Evolutionary conservation across 2,888 invertebrate species (phyloP), one percentile per base, ranked within the genome.

Genomic region (Chrysomela aeneicollis): DNA sequence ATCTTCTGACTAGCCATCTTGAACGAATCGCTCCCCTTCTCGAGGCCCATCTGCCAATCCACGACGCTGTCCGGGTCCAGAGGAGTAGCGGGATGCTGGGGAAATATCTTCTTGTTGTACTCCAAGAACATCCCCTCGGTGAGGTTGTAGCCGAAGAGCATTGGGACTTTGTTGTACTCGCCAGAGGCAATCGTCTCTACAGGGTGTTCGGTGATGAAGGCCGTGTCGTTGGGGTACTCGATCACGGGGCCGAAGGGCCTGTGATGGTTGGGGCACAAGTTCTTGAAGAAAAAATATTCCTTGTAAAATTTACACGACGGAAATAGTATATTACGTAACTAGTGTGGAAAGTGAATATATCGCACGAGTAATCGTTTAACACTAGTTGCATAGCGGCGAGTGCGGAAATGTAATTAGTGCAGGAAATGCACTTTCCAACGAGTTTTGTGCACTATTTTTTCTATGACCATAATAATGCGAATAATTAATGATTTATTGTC

Each of bases 131-230:
- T 53, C 12, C 18, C 64, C 73, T 82, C 82, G 60, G 70, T 71
- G 9, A 72, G 66, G 17, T 70, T 78, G 55, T 76, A 80, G 5
- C 81, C 81, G 37, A 79, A 73, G 12, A 82, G 74, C 18, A 81
- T 63, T 0, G 82, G 82, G 1, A 82, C 78, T 59, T 79, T 73
- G 53, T 74, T 77, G 65, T 77, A 80, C 21, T 74, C 71, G 22
- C 79, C 79, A 3, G 76, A 74, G 17, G 61, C 62, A 47, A 79
- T 72, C 6, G 78, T 69, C 59, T 78, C 73, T 4, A 77, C 57
- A 0, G 82, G 79, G 21, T 73, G 61, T 63, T 77, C 74, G 0
- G 69, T 61, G 64, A 82, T 66, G 64, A 81, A 79, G 2, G 80
- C 70, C 6, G 57, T 57, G 0, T 51, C 53, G 51, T 60, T 63